These are phyloP conservation scores for Struthidea cinerea DNA, from an alignment of 2,113 vertebrate genomes.

Conservation along the genomic window DNA sequence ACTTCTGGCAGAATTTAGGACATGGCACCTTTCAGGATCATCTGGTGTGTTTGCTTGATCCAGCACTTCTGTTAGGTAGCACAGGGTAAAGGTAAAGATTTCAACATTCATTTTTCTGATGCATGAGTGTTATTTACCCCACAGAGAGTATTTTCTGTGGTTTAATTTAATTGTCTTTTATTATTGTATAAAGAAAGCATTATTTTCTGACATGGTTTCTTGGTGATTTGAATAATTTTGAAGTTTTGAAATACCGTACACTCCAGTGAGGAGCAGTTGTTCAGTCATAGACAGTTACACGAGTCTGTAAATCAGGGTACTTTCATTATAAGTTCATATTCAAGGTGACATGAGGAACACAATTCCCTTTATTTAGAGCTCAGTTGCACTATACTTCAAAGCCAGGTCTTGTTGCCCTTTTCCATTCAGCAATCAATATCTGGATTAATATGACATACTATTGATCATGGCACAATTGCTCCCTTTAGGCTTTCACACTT, in stretches of 20 bases:
- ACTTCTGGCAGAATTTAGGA: background rate
- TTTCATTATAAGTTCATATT: background rate
- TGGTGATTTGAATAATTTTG: background rate
- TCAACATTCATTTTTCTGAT: background rate
- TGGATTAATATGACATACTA: slow-evolving; percentile 50
- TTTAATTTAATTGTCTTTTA: background rate
- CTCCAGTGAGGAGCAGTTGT: background rate
- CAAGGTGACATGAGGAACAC: background rate
- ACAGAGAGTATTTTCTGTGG: background rate
- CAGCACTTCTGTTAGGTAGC: background rate
- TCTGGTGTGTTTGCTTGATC: background rate
- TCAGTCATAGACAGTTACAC: background rate
- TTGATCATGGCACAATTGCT: slow-evolving; percentile 66
- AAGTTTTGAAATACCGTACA: background rate
- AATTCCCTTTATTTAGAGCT: slow-evolving; percentile 48
- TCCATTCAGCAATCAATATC: slow-evolving; percentile 46
- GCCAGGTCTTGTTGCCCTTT: slow-evolving; percentile 35
- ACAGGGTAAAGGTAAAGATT: background rate
- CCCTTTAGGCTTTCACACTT: slow-evolving; percentile 57
- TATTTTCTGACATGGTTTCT: background rate
- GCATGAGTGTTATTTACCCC: background rate
- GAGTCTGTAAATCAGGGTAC: background rate
- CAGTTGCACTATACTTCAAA: slow-evolving; percentile 5
- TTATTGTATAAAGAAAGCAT: background rate
- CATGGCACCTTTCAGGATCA: background rate